Base-by-base conservation (phyloP, 2,888 invertebrate species). In the Andrena dorsata region DNA sequence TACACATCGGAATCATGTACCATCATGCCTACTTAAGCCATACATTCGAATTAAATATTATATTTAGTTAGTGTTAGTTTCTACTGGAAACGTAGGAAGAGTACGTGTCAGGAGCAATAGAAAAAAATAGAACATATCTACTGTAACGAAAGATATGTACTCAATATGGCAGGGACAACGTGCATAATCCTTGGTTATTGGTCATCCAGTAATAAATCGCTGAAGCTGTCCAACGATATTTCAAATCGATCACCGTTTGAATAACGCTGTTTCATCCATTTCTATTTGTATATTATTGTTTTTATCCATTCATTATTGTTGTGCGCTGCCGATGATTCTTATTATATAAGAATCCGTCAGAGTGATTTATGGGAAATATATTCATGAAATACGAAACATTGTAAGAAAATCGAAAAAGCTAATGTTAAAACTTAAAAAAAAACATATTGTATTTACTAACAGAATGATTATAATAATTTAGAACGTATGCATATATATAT, bases 381-480 rank as follows among this genome's bases (percentile, higher is more conserved):
- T 23, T 32, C 13, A 6, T 61, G 13, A 16, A 30, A 23, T 61
- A 10, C 20, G 41, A 28, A 74, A 61, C 26, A 69, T 60, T 69
- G 61, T 63, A 53, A 76, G 30, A 70, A 61, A 49, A 23, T 41
- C 51, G 20, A 41, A 53, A 5, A 30, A 28, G 41, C 20, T 69
- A 75, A 69, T 51, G 23, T 16, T 61, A 51, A 69, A 49, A 20
- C 13, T 61, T 26, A 60, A 56, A 58, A 8, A 65, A 41, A 41
- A 6, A 68, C 6, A 61, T 51, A 70, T 10, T 23, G 10, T 53
- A 70, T 53, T 53, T 70, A 76, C 70, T 70, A 70, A 76, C 53
- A 63, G 51, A 63, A 61, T 16, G 30, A 61, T 70, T 63, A 35
- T 75, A 69, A 51, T 63, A 63, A 61, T 41, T 30, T 61, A 61